Conservation (phyloP, 1,140 invertebrate species). For the Zaprionus capensis region DNA sequence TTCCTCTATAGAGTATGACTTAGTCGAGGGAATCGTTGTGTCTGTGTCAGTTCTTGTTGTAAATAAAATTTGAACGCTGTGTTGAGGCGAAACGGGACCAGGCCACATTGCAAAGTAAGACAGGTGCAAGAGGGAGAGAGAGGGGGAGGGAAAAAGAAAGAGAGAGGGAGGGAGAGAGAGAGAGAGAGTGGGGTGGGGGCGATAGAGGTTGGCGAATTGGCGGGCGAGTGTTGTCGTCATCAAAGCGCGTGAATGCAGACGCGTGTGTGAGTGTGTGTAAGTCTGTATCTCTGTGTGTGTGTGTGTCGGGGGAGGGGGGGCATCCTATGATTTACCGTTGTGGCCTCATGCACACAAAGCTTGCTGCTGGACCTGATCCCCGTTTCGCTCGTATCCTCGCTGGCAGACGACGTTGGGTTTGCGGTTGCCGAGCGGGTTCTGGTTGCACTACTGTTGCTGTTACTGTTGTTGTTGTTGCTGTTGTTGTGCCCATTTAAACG, state of each 20-base stretch:
- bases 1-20: conserved; percentile 6
- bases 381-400: conserved; percentile 45
- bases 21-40: not conserved
- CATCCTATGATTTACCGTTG: conserved; percentile 76
- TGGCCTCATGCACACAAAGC: conserved; percentile 57
- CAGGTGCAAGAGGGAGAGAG: conserved; percentile 2
- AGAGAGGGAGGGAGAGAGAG: not conserved
- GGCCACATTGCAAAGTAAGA: conserved; percentile 15
- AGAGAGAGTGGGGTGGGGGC: not conserved
- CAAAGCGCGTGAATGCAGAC: conserved; percentile 45
- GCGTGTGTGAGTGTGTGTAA: conserved; percentile 8
- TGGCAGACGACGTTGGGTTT: conserved; percentile 34
- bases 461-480: conserved; percentile 35
- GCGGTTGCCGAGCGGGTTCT: conserved; percentile 42
- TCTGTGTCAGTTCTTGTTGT: conserved; percentile 18
- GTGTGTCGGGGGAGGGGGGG: conserved; percentile 18
- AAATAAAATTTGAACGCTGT: conserved; percentile 56
- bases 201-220: not conserved
- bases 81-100: conserved; percentile 25
- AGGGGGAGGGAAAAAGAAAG: not conserved
- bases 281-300: conserved; percentile 23
- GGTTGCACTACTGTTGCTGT: conserved; percentile 26
- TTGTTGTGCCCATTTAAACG: conserved; percentile 67
- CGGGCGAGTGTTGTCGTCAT: conserved; percentile 63
- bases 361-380: conserved; percentile 31